A percentile compares a stretch with the other conserved stretches of the same genome.
phyloP scores from a whole-genome alignment of 2,797 vertebrate species.

The Chelonia mydas region DNA sequence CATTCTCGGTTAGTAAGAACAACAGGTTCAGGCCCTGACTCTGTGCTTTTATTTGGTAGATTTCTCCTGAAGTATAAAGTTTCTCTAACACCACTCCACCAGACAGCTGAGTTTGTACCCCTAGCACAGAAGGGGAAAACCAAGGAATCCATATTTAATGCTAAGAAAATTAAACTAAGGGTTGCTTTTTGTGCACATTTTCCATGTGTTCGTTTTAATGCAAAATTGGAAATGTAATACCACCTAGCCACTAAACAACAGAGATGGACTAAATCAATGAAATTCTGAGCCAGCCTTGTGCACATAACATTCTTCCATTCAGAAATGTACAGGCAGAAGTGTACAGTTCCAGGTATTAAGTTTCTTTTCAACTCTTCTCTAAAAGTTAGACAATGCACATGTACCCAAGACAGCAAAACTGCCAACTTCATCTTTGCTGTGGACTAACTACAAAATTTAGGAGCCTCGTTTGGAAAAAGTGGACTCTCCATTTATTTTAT shows the following conservation, averaged over 20 bases:
- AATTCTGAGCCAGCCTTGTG: constrained; percentile 7
- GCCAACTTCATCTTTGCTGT: constrained; percentile 67
- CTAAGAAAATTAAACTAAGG: not conserved
- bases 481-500: not conserved
- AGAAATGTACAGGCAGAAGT: constrained; percentile 12
- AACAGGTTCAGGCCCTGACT: not conserved
- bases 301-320: constrained; percentile 46
- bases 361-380: constrained; percentile 68
- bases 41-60: constrained; percentile 7
- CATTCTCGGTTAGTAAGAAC: not conserved
- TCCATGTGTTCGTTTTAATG: not conserved
- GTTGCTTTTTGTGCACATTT: not conserved
- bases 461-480: constrained; percentile 58
- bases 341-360: constrained; percentile 47
- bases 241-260: not conserved
- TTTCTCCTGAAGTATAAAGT: not conserved
- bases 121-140: not conserved
- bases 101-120: not conserved
- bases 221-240: not conserved
- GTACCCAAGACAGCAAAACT: constrained; percentile 61
- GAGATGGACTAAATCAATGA: not conserved
- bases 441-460: constrained; percentile 72
- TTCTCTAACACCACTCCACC: not conserved
- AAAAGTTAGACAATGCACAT: constrained; percentile 52
- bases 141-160: constrained; percentile 5